Conservation (phyloP, 2,888 invertebrate genomes). For the Blastobasis adustella region DNA sequence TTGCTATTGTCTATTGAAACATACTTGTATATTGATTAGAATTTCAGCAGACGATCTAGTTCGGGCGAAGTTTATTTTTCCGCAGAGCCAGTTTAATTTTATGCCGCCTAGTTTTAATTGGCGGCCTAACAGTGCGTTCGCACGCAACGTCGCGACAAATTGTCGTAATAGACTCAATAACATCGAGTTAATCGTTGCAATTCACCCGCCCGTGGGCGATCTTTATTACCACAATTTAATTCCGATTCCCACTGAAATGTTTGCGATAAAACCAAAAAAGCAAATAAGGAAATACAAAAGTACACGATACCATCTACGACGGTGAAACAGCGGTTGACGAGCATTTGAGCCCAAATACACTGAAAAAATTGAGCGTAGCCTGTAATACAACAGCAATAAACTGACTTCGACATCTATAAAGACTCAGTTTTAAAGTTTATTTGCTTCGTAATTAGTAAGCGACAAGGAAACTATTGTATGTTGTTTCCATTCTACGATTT, state of each 20-base stretch:
- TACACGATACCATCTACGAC: not conserved
- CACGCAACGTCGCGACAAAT: constrained; percentile 59
- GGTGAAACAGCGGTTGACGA: too few species aligned
- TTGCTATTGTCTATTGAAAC: too few species aligned
- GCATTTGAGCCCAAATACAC: too few species aligned
- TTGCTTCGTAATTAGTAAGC: too few species aligned
- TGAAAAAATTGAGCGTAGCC: too few species aligned
- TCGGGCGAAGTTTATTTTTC: not conserved
- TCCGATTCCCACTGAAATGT: constrained; percentile 35
- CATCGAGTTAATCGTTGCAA: constrained; percentile 43
- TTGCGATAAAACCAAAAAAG: constrained; percentile 8
- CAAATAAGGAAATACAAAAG: constrained; percentile 10
- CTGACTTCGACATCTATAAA: too few species aligned
- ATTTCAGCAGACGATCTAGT: too few species aligned
- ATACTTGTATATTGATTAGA: too few species aligned
- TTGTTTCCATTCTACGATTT: too few species aligned
- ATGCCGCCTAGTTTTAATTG: constrained; percentile 1
- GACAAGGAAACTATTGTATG: too few species aligned
- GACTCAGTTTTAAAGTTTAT: too few species aligned
- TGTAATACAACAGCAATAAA: too few species aligned
- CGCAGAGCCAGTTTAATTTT: not conserved
- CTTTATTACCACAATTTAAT: constrained; percentile 48
- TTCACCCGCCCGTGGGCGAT: constrained; percentile 48
- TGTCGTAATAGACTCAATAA: constrained; percentile 49
- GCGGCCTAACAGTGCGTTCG: constrained; percentile 36